Conservation (phyloP, 2,797 vertebrate genomes). For the Amphiprion clarkii region DNA sequence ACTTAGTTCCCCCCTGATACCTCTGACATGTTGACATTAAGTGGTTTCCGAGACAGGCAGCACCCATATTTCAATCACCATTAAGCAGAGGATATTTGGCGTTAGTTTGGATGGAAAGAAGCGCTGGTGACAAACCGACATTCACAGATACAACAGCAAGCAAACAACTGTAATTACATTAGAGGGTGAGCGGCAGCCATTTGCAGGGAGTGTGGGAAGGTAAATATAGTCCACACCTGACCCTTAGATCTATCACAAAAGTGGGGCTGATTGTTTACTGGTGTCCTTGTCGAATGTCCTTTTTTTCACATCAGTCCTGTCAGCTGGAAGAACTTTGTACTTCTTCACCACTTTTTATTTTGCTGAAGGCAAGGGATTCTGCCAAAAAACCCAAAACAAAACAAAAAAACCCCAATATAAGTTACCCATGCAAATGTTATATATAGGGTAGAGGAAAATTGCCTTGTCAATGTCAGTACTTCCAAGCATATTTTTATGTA, state of each 20-base stretch:
- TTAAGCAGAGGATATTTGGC: conserved; percentile 83
- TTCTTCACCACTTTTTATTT: conserved; percentile 44
- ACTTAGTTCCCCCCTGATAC: conserved; percentile 85
- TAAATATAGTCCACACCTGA: conserved; percentile 73
- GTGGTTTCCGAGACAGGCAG: conserved; percentile 85
- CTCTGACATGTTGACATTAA: conserved; percentile 88
- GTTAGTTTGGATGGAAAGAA: conserved; percentile 73
- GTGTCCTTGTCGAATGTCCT: conserved; percentile 75
- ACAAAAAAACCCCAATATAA: no score
- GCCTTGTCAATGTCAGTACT: no score
- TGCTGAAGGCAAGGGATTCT: conserved; percentile 32
- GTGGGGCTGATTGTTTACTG: conserved; percentile 56
- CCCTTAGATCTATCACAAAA: conserved; percentile 59
- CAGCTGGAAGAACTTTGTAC: conserved; percentile 57
- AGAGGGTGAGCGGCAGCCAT: conserved; percentile 71
- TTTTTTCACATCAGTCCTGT: conserved; percentile 42
- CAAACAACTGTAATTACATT: conserved; percentile 85
- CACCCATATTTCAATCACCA: conserved; percentile 87
- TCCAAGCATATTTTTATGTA: no score
- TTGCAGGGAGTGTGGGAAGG: conserved; percentile 49
- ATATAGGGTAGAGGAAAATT: no score
- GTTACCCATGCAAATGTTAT: no score
- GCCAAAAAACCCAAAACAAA: background rate
- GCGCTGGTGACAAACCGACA: conserved; percentile 72
- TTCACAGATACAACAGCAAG: conserved; percentile 70